Conservation (phyloP, 2,113 vertebrate species). For the Andinoacara biseriatus region DNA sequence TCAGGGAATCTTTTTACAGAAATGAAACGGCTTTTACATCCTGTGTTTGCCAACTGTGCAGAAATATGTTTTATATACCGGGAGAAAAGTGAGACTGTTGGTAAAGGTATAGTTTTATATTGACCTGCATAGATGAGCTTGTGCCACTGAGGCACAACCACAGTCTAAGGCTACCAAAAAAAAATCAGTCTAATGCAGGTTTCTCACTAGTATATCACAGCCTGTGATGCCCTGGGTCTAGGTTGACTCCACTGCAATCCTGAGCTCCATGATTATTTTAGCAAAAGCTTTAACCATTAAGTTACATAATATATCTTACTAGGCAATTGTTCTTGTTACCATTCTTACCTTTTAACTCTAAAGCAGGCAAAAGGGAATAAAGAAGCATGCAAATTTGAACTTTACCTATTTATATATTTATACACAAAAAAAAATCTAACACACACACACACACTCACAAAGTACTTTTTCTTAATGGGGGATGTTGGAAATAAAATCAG, state of each 20-base stretch:
- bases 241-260: neutral
- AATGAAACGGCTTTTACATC: neutral
- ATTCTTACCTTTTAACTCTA: neutral
- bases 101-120: slow-evolving; percentile 11
- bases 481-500: too few species aligned
- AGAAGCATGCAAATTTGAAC: neutral
- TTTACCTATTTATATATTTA: too few species aligned
- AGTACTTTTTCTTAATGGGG: too few species aligned
- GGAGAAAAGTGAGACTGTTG: neutral
- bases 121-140: slow-evolving; percentile 25
- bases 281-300: neutral
- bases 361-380: neutral
- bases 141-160: slow-evolving; percentile 18
- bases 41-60: neutral
- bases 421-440: too few species aligned
- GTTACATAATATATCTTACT: neutral
- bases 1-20: neutral
- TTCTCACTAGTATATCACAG: neutral
- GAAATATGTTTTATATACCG: neutral
- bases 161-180: neutral
- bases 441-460: too few species aligned
- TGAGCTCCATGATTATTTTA: neutral
- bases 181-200: slow-evolving; percentile 4
- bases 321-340: neutral
- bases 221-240: neutral